A percentile compares a stretch with the other conserved stretches of the same genome.
These are phyloP conservation scores for Drosophila setifemur DNA, from an alignment of 1,140 invertebrate genomes.

Conservation along the genomic window DNA sequence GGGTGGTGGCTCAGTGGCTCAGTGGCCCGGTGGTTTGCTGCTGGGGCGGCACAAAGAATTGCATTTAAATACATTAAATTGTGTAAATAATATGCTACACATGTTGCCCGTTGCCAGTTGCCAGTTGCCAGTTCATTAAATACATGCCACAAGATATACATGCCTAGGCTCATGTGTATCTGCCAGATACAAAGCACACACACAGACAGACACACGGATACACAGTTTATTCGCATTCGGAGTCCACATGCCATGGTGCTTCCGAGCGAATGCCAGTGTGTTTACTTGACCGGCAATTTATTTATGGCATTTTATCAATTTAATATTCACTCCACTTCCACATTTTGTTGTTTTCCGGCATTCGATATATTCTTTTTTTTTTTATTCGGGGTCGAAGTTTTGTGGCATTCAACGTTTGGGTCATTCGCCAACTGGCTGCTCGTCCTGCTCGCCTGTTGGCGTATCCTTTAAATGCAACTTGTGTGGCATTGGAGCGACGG, in stretches of 20 bases:
- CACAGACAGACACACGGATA: not conserved
- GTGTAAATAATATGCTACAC: conserved; percentile 81
- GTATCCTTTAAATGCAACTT: conserved; percentile 81
- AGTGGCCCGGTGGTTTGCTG: not conserved
- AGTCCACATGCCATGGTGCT: conserved; percentile 8
- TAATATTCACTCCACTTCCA: conserved; percentile 30
- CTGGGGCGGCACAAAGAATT: conserved; percentile 58
- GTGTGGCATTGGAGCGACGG: conserved; percentile 39
- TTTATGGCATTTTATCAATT: conserved; percentile 71
- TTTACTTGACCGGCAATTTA: conserved; percentile 73
- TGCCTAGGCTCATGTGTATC: conserved; percentile 66
- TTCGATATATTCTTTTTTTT: not conserved
- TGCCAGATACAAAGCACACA: conserved; percentile 27
- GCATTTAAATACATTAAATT: conserved; percentile 81
- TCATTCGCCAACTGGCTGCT: conserved; percentile 1
- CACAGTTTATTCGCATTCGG: conserved; percentile 1
- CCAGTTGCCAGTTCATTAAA: conserved; percentile 77
- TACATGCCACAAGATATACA: conserved; percentile 80
- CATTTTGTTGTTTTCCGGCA: not conserved
- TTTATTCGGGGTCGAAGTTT: not conserved
- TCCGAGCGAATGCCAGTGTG: conserved; percentile 14
- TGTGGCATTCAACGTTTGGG: not conserved
- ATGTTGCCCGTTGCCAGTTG: conserved; percentile 75
- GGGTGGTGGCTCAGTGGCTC: not conserved
- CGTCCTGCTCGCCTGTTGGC: conserved; percentile 70